phyloP scores from a whole-genome alignment of 2,113 vertebrate species.

The Spermophilus dauricus region DNA sequence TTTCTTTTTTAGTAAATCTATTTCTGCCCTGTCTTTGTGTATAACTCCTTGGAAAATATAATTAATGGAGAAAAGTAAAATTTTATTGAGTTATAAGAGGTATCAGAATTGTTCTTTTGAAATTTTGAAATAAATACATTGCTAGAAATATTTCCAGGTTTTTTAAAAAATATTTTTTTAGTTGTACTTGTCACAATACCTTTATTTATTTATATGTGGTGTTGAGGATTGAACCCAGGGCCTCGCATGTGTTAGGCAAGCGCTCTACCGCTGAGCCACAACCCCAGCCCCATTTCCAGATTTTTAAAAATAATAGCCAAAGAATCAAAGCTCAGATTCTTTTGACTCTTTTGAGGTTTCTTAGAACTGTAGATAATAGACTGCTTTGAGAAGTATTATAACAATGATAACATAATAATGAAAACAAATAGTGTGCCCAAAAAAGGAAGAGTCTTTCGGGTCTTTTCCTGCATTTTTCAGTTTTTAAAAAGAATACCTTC shows the following conservation, averaged over 20 bases:
- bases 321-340: neutral
- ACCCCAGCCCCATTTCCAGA: neutral
- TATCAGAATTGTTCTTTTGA: neutral
- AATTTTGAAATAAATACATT: conserved; percentile 19
- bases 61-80: conserved; percentile 47
- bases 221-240: too few species aligned
- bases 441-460: neutral
- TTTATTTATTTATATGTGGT: too few species aligned
- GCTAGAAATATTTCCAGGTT: neutral
- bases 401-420: neutral
- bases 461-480: neutral
- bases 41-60: neutral
- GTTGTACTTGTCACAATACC: too few species aligned
- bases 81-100: neutral
- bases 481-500: neutral
- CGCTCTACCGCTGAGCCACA: too few species aligned
- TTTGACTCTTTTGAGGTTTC: neutral
- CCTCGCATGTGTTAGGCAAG: too few species aligned
- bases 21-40: conserved; percentile 36
- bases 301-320: conserved; percentile 38
- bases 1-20: neutral
- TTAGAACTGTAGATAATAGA: neutral
- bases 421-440: neutral
- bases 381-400: neutral
- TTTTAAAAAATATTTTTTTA: neutral